Evolutionary conservation across 1,140 invertebrate species (phyloP), one percentile per base, ranked within the genome.

Genomic region (Metaphire vulgaris): DNA sequence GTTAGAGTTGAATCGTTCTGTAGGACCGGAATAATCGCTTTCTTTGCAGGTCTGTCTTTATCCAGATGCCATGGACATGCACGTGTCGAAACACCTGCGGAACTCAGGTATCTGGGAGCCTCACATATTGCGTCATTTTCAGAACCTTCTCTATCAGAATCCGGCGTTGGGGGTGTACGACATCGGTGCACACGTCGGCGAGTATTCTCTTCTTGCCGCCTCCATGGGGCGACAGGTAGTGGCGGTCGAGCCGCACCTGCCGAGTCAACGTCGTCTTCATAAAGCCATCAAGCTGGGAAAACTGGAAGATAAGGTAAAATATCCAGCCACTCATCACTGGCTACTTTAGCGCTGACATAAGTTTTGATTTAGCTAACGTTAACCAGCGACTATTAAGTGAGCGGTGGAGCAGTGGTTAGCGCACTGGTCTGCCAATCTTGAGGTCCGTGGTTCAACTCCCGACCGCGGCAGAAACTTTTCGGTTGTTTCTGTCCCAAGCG

Each of bases 161-260:
- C 68, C 75, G 21, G 33, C 68, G 28, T 32, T 76, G 16, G 78
- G 75, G 2, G 75, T 81, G 28, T 79, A 79, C 41, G 80, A 81
- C 67, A 75, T 81, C 34, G 80, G 80, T 21, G 77, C 80, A 6
- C 79, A 81, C 70, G 75, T 81, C 67, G 80, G 80, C n/a, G 66
- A 75, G n/a, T 79, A 81, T 74, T 75, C 68, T 32, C 65, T 81
- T 21, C 33, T 80, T 14, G 75, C 79, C 26, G 79, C 79, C n/a
- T 72, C 68, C 28, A 78, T 77, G 71, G 79, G 80, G n/a, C 80
- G 79, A 68, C 33, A 65, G 16, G 79, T 80, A 32, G 74, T 80
- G 2, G 80, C 80, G 2, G 79, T 81, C 21, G 80, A 81, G n/a
- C 80, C 80, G 14, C 32, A 76, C 32, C 34, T 34, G 29, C 56